A percentile compares a stretch with the other conserved stretches of the same genome.
Conservation (phyloP, 2,888 invertebrate genomes). For the Disparrhopalites patrizii region DNA sequence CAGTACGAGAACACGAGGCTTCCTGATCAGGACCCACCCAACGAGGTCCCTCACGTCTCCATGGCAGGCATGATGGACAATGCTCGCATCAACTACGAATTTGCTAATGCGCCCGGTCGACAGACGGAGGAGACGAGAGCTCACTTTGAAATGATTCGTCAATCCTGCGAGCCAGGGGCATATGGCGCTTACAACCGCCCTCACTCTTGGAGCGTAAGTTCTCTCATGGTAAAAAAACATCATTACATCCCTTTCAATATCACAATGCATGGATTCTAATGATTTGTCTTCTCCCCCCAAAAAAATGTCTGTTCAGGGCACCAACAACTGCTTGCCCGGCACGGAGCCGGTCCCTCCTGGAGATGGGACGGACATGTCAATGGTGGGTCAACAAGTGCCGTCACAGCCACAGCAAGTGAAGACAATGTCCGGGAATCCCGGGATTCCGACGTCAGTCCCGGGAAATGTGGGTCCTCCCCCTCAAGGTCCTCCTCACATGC, state of each 20-base stretch:
- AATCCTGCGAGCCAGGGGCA: slow-evolving; percentile 45
- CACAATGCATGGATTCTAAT: too few relatives aligned
- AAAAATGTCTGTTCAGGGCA: neutral
- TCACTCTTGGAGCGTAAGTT: slow-evolving; percentile 43
- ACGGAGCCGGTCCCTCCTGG: neutral
- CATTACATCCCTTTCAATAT: too few relatives aligned
- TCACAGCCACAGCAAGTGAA: neutral
- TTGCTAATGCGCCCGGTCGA: slow-evolving; percentile 34
- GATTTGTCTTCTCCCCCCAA: too few relatives aligned
- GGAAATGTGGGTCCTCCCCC: neutral
- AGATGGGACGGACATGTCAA: neutral
- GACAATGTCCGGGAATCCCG: too few relatives aligned
- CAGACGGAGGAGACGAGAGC: slow-evolving; percentile 37
- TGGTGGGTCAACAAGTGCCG: neutral
- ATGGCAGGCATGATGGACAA: slow-evolving; percentile 16
- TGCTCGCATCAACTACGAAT: slow-evolving; percentile 31
- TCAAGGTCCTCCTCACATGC: neutral
- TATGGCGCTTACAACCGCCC: slow-evolving; percentile 47
- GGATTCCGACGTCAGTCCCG: too few relatives aligned
- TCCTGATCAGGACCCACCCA: neutral
- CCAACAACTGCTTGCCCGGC: neutral
- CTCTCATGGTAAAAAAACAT: slow-evolving; percentile 28
- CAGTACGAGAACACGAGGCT: slow-evolving; percentile 42
- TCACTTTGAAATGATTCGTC: slow-evolving; percentile 47
- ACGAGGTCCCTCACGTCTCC: slow-evolving; percentile 17